A percentile compares a stretch with the other conserved stretches of the same genome.
phyloP scores from a whole-genome alignment of 2,888 invertebrate species.

The Antitype chi region DNA sequence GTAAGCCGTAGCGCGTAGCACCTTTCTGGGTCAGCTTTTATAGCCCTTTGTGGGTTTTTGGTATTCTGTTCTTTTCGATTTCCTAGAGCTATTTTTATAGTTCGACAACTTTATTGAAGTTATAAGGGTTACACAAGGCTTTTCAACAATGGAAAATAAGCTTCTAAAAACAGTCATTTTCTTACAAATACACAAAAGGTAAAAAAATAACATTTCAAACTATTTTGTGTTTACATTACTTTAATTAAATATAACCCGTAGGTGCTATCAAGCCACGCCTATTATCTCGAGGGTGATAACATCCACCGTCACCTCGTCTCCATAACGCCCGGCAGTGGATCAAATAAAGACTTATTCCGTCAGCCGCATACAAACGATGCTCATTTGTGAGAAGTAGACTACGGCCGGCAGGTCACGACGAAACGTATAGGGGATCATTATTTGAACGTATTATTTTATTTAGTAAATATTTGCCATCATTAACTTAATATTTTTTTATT shows the following conservation, averaged over 20 bases:
- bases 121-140: not conserved
- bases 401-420: not conserved
- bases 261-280: not conserved
- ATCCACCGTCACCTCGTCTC: constrained; percentile 6
- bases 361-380: constrained; percentile 44
- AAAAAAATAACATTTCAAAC: not conserved
- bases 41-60: not conserved
- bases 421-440: not conserved
- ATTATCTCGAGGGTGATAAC: constrained; percentile 2
- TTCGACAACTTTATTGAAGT: not conserved
- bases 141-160: not conserved
- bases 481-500: not conserved
- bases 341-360: constrained; percentile 38
- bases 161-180: not conserved
- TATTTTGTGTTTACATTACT: not conserved
- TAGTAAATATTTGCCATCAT: not conserved
- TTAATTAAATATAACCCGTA: not conserved
- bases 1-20: constrained; percentile 48
- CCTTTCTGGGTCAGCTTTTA: not conserved
- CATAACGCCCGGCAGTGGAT: constrained; percentile 28
- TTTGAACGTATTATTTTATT: not conserved
- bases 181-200: not conserved
- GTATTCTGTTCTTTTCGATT: not conserved
- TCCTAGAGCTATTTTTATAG: not conserved
- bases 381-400: constrained; percentile 20